A percentile compares a stretch with the other conserved stretches of the same genome.
phyloP scores from a whole-genome alignment of 2,888 invertebrate genomes.

The Synanthedon vespiformis region DNA sequence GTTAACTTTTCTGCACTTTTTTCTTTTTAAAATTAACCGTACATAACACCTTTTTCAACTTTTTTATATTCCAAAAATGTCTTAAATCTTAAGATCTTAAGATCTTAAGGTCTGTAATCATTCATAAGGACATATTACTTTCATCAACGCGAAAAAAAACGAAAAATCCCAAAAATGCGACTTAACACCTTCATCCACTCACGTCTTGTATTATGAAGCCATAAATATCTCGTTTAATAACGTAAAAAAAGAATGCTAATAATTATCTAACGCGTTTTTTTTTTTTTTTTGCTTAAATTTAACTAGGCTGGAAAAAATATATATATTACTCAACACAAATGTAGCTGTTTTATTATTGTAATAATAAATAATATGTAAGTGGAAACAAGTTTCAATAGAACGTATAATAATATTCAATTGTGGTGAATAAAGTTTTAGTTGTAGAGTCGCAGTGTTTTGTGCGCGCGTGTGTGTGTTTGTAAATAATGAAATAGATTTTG shows the following conservation, averaged over 20 bases:
- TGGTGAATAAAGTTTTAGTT: constrained; percentile 1
- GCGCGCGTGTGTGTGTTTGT: constrained; percentile 6
- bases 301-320: constrained; percentile 15
- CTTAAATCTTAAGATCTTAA: too few species aligned
- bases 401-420: background rate
- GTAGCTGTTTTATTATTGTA: constrained; percentile 8
- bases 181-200: too few species aligned
- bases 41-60: too few species aligned
- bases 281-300: constrained; percentile 11
- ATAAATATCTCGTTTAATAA: constrained; percentile 5
- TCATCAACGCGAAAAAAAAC: too few species aligned
- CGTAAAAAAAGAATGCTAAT: too few species aligned
- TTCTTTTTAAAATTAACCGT: too few species aligned
- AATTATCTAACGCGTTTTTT: constrained; percentile 3
- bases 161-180: too few species aligned
- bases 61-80: too few species aligned
- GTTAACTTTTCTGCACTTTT: too few species aligned
- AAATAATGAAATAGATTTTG: constrained; percentile 15
- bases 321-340: constrained; percentile 4
- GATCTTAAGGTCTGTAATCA: too few species aligned
- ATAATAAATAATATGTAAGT: background rate
- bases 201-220: too few species aligned
- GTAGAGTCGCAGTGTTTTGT: constrained; percentile 1
- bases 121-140: too few species aligned
- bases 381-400: background rate